These are phyloP conservation scores for Acrobasis suavella DNA, from an alignment of 2,888 invertebrate species.

Conservation along the genomic window DNA sequence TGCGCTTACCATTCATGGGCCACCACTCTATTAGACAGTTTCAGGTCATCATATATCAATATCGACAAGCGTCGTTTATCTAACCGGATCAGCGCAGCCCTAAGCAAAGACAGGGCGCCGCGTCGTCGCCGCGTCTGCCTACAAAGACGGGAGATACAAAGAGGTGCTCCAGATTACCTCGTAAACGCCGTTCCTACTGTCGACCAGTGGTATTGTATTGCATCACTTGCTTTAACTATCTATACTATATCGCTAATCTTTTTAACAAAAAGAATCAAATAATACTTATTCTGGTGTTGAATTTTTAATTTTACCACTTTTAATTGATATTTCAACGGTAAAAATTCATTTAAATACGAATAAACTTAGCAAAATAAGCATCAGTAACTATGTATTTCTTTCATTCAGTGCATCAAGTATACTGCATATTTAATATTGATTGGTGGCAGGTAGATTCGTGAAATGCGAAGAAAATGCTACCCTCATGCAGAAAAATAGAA, in stretches of 20 bases:
- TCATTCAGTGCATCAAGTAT: no score
- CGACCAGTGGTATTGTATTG: constrained; percentile 19
- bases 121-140: constrained; percentile 68
- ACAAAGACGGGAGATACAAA: constrained; percentile 49
- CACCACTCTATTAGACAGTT: background rate
- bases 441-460: no score
- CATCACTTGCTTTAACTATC: constrained; percentile 1
- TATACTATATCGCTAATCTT: no score
- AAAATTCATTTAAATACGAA: no score
- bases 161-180: constrained; percentile 66
- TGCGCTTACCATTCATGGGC: no score
- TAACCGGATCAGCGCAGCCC: constrained; percentile 27
- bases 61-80: background rate
- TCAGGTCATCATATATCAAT: constrained; percentile 2
- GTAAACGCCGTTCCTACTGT: constrained; percentile 46
- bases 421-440: no score
- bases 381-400: no score
- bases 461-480: background rate
- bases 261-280: no score
- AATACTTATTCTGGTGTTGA: no score
- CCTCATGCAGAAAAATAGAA: background rate
- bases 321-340: no score
- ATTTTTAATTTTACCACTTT: no score
- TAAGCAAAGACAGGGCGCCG: constrained; percentile 41
- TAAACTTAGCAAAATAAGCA: no score